Conservation (phyloP, 2,113 vertebrate species). For the Trichechus manatus region DNA sequence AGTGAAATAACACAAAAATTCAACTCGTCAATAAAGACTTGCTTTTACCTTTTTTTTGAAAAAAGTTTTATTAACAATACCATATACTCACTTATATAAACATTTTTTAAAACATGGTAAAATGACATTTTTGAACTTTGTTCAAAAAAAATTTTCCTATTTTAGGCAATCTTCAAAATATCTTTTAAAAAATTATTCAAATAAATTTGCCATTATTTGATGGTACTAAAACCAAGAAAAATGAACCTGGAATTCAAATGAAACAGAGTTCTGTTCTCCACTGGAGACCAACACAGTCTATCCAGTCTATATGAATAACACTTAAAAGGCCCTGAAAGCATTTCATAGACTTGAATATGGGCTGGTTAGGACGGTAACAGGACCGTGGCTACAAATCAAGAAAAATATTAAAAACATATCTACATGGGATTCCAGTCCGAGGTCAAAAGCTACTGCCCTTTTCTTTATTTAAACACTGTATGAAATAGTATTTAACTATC, state of each 20-base stretch:
- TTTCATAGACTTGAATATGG: not conserved
- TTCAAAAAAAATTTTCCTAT: not conserved
- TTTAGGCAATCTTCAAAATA: not conserved
- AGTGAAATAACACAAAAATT: not conserved
- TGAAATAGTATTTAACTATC: not conserved
- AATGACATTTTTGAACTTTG: not conserved
- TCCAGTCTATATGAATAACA: not conserved
- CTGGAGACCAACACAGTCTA: not conserved
- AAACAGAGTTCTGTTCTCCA: not conserved
- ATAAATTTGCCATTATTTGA: not conserved
- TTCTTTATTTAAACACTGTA: not conserved
- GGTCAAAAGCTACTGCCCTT: not conserved
- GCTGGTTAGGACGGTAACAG: not conserved
- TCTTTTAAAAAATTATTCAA: not conserved
- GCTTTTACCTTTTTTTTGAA: not conserved
- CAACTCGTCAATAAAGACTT: not conserved
- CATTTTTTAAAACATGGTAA: not conserved
- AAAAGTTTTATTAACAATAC: not conserved
- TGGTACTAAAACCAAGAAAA: not conserved
- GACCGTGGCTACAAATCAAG: not conserved
- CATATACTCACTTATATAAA: not conserved
- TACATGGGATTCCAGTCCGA: not conserved
- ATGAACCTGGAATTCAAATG: not conserved
- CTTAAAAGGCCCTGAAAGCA: not conserved
- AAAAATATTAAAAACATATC: not conserved